Percentiles rank a stretch among this genome's conserved stretches.
Conservation (phyloP, 1,140 invertebrate species). For the Pseudomyrmex sp. region DNA sequence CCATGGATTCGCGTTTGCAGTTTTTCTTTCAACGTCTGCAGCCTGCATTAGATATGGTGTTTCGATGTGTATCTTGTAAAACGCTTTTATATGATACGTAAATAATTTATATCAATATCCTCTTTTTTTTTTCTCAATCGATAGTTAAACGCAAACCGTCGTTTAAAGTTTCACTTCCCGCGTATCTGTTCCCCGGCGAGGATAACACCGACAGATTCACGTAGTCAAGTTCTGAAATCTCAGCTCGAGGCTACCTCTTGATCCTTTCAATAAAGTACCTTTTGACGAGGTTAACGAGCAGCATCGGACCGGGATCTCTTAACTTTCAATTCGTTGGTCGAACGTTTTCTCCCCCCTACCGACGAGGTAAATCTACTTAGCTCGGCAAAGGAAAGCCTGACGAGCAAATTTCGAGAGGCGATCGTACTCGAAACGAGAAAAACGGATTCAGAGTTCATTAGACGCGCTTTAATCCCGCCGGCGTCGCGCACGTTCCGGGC, state of each 20-base stretch:
- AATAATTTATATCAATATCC: not conserved
- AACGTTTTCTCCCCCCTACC: not conserved
- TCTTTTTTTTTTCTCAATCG: no score
- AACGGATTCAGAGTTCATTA: constrained; percentile 35
- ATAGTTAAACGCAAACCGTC: no score
- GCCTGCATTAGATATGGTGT: not conserved
- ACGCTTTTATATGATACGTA: not conserved
- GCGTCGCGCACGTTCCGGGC: constrained; percentile 10
- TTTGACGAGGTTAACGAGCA: constrained; percentile 42
- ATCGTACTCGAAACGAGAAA: constrained; percentile 28
- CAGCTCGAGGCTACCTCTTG: constrained; percentile 4
- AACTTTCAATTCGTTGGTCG: constrained; percentile 25
- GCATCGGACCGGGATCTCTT: constrained; percentile 10
- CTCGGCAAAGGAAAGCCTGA: constrained; percentile 1
- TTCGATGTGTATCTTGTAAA: not conserved
- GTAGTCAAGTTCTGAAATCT: constrained; percentile 26
- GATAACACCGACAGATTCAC: not conserved
- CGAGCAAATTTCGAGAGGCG: constrained; percentile 36
- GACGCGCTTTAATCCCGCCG: constrained; percentile 27
- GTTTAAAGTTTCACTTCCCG: not conserved
- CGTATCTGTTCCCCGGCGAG: not conserved
- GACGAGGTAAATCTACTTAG: constrained; percentile 36
- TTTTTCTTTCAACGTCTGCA: not conserved
- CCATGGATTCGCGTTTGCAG: constrained; percentile 44
- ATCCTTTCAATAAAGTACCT: constrained; percentile 19